These are phyloP conservation scores for Lasioglossum calceatum DNA, from an alignment of 2,888 invertebrate genomes.

Conservation along the genomic window DNA sequence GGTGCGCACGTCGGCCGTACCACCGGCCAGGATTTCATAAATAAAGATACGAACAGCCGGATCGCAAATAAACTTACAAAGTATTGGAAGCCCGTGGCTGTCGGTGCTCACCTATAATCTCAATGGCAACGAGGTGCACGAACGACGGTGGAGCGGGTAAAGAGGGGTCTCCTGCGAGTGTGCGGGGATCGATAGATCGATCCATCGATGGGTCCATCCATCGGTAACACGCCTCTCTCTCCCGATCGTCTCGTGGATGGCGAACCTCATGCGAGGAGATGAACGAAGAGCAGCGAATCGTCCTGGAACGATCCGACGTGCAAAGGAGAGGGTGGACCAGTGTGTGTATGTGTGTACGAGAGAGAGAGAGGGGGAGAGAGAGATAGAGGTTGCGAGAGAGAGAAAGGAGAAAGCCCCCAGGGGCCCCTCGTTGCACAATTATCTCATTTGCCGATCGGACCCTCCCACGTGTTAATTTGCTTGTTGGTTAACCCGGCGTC, in stretches of 20 bases:
- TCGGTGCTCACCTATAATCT: constrained; percentile 65
- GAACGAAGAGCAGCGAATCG: constrained; percentile 48
- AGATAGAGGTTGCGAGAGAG: constrained; percentile 13
- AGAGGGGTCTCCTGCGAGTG: constrained; percentile 5
- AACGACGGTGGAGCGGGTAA: constrained; percentile 44
- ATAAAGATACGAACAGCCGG: constrained; percentile 62
- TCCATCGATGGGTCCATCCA: constrained; percentile 75
- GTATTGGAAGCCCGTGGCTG: constrained; percentile 62
- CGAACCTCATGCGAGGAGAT: constrained; percentile 53
- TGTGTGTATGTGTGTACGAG: background rate
- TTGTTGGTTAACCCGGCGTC: constrained; percentile 78
- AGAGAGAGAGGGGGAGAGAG: constrained; percentile 36
- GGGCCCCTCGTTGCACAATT: constrained; percentile 78
- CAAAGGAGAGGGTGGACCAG: background rate
- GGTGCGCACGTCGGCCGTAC: background rate
- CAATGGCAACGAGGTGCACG: constrained; percentile 57
- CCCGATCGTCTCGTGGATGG: constrained; percentile 71
- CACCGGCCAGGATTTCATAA: constrained; percentile 49
- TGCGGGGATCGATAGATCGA: constrained; percentile 66
- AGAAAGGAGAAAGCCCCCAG: constrained; percentile 42
- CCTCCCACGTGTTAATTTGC: constrained; percentile 85
- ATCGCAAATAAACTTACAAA: constrained; percentile 65
- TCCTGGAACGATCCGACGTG: constrained; percentile 26
- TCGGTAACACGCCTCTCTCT: constrained; percentile 72
- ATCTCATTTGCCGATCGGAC: constrained; percentile 82